These are phyloP conservation scores for Napeogenes sylphis DNA, from an alignment of 2,888 invertebrate species.

Conservation along the genomic window DNA sequence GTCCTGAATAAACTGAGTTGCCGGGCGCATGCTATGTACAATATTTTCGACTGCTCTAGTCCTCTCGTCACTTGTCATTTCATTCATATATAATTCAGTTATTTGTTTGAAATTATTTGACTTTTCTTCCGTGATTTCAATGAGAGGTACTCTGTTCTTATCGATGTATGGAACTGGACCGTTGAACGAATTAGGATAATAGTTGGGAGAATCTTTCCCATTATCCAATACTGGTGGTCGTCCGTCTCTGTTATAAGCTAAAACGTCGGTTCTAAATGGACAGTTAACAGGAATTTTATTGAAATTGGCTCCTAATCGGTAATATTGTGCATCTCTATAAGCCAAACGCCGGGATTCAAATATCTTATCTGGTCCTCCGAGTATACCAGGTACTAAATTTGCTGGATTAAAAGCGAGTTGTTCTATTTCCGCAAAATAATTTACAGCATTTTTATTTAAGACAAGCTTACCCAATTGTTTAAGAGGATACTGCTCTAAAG, in stretches of 20 bases:
- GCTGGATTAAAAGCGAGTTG: slow-evolving; percentile 92
- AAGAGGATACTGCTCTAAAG: too few species aligned
- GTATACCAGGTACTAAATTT: slow-evolving; percentile 92
- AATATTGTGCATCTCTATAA: too few species aligned
- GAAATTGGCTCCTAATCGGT: too few species aligned
- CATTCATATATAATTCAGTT: slow-evolving; percentile 86
- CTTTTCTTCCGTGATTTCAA: slow-evolving; percentile 53
- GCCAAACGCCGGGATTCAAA: too few species aligned
- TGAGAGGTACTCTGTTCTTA: slow-evolving; percentile 75
- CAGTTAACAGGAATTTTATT: too few species aligned
- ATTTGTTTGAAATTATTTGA: slow-evolving; percentile 93
- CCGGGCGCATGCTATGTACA: slow-evolving; percentile 83
- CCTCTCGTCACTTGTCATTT: slow-evolving; percentile 83
- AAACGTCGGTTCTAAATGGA: too few species aligned
- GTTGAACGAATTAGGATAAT: too few species aligned
- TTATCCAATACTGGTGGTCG: too few species aligned
- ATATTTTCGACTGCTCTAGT: slow-evolving; percentile 87
- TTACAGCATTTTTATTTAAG: slow-evolving; percentile 53
- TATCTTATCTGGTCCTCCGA: too few species aligned
- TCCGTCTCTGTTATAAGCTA: too few species aligned
- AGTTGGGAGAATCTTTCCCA: slow-evolving; percentile 87
- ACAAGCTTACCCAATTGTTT: too few species aligned
- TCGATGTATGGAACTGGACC: slow-evolving; percentile 68
- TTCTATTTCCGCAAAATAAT: slow-evolving; percentile 95
- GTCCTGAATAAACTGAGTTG: slow-evolving; percentile 77